Evolutionary conservation across 2,888 invertebrate species (phyloP).

Genomic region (Tetragonula carbonaria): DNA sequence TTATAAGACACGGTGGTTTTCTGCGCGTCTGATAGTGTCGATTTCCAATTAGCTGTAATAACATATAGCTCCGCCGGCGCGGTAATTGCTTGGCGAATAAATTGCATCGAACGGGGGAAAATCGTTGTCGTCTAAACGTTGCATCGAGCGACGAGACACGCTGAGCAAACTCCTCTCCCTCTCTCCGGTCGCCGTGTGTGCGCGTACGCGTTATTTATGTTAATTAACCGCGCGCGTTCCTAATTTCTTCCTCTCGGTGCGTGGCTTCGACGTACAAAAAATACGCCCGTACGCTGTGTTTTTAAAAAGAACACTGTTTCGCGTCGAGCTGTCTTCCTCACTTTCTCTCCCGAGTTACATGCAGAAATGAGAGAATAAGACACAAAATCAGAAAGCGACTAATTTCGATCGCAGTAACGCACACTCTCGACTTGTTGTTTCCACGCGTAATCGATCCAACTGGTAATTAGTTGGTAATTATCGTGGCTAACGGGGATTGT

Average conservation of each 20-base stretch:
- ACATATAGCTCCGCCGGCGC: slow-evolving; percentile 56
- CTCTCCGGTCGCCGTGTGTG: background rate
- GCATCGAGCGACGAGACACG: slow-evolving; percentile 31
- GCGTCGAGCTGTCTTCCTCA: too few species aligned
- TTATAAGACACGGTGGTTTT: slow-evolving; percentile 63
- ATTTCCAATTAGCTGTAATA: slow-evolving; percentile 70
- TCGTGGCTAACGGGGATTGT: background rate
- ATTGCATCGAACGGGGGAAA: slow-evolving; percentile 63
- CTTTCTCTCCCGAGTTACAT: too few species aligned
- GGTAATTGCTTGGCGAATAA: slow-evolving; percentile 67
- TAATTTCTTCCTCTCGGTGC: background rate
- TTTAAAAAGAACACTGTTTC: background rate
- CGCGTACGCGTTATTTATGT: slow-evolving; percentile 61
- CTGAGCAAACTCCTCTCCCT: background rate
- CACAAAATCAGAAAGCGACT: background rate
- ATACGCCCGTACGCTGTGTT: background rate
- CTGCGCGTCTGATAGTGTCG: slow-evolving; percentile 63
- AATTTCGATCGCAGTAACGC: background rate
- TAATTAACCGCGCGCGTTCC: slow-evolving; percentile 41
- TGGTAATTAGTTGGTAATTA: background rate
- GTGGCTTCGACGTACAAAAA: background rate
- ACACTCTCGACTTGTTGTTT: too few species aligned
- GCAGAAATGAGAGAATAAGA: too few species aligned
- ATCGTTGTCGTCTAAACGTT: slow-evolving; percentile 58
- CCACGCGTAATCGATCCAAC: background rate